A percentile compares a stretch with the other conserved stretches of the same genome.
Conservation (phyloP, 2,797 vertebrate species). For the Columba guinea region DNA sequence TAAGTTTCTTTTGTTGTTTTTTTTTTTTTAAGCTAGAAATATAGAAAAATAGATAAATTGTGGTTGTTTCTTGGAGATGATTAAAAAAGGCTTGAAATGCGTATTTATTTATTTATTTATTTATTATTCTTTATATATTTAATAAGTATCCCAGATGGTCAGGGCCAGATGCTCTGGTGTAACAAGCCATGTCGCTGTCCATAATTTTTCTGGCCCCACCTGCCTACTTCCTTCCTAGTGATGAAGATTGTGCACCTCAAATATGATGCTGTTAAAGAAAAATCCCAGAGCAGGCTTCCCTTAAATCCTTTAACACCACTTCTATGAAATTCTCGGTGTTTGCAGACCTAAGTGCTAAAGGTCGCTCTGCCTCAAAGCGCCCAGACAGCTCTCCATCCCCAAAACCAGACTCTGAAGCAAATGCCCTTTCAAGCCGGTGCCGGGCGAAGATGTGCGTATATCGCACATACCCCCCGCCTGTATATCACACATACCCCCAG, state of each 20-base stretch:
- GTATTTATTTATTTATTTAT: background rate
- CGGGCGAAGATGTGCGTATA: background rate
- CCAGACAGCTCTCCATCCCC: background rate
- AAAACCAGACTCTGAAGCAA: background rate
- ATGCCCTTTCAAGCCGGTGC: background rate
- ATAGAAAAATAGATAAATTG: background rate
- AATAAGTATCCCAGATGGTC: background rate
- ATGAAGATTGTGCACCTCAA: background rate
- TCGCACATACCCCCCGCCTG: fast-evolving
- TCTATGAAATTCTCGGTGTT: background rate
- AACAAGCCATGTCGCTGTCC: background rate
- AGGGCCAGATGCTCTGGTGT: background rate
- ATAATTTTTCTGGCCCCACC: background rate
- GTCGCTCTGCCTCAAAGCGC: background rate
- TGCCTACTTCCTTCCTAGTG: background rate
- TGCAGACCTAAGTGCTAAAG: slow-evolving; percentile 35
- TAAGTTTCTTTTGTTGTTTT: background rate
- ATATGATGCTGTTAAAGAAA: background rate
- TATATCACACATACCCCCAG: background rate
- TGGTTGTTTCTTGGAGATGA: background rate
- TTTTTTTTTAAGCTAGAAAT: background rate
- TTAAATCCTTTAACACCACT: background rate
- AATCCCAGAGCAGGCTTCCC: background rate
- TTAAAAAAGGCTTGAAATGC: background rate
- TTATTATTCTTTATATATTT: no score